A percentile compares a stretch with the other conserved stretches of the same genome.
Conservation (phyloP, 2,113 vertebrate species). For the Nematolebias whitei region DNA sequence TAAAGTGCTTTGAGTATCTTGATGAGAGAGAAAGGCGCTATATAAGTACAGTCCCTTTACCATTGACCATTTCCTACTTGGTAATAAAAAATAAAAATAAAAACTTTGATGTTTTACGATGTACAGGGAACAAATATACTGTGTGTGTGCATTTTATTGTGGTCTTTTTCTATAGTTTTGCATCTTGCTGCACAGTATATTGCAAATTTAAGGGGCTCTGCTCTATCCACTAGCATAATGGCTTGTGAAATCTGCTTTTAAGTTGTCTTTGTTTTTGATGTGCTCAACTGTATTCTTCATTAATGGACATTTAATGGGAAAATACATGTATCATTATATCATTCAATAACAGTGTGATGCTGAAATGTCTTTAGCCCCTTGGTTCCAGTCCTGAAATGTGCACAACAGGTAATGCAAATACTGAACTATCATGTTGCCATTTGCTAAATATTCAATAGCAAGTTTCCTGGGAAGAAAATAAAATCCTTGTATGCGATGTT, state of each 20-base stretch:
- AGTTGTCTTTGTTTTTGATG: slow-evolving; percentile 23
- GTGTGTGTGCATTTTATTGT: background rate
- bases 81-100: too few species aligned
- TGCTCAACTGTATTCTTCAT: slow-evolving; percentile 15
- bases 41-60: too few species aligned
- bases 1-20: too few species aligned
- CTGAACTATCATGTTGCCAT: slow-evolving; percentile 23
- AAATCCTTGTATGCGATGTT: slow-evolving; percentile 1
- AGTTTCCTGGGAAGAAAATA: slow-evolving; percentile 18
- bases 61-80: too few species aligned
- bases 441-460: slow-evolving; percentile 33
- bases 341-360: slow-evolving; percentile 15
- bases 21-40: too few species aligned
- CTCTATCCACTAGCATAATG: background rate
- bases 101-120: slow-evolving; percentile 20
- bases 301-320: slow-evolving; percentile 23
- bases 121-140: background rate
- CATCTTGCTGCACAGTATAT: background rate
- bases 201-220: slow-evolving; percentile 6
- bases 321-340: slow-evolving; percentile 6
- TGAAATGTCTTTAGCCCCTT: slow-evolving; percentile 9
- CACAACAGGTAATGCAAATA: slow-evolving; percentile 5
- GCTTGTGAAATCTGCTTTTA: slow-evolving; percentile 25
- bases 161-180: background rate
- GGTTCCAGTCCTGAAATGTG: slow-evolving; percentile 19